phyloP scores from a whole-genome alignment of 2,888 invertebrate genomes.

The Vesta saturnalis region DNA sequence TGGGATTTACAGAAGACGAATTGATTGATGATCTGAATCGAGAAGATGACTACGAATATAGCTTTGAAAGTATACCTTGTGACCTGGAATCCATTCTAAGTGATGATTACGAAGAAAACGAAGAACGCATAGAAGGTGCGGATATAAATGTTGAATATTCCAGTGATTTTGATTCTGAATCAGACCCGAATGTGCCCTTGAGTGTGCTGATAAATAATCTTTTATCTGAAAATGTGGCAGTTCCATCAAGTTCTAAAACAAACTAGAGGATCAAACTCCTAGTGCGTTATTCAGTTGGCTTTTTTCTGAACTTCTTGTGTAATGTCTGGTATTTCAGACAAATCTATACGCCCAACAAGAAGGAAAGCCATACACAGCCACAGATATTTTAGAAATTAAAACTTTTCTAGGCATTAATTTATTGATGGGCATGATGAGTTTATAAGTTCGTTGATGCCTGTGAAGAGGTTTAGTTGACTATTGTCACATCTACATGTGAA shows the following conservation, averaged over 20 bases:
- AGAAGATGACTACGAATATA: too few species aligned
- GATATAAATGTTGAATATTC: too few species aligned
- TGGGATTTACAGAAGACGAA: too few species aligned
- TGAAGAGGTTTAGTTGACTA: not conserved
- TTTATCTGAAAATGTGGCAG: not conserved
- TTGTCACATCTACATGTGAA: not conserved
- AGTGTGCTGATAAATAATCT: too few species aligned
- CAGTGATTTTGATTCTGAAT: not conserved
- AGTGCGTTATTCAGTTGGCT: not conserved
- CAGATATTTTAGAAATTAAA: not conserved
- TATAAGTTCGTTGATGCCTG: not conserved
- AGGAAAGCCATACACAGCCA: not conserved
- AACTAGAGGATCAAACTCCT: not conserved
- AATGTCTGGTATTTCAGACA: not conserved
- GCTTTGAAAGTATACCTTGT: not conserved
- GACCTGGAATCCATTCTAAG: not conserved
- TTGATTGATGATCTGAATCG: too few species aligned
- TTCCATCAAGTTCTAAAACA: not conserved
- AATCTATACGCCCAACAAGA: not conserved
- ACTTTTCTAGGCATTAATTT: too few species aligned
- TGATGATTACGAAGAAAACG: not conserved
- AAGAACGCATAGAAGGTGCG: too few species aligned
- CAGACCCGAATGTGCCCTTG: not conserved
- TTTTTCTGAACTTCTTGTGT: not conserved
- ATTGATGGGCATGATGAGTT: too few species aligned